phyloP scores from a whole-genome alignment of 1,140 invertebrate genomes.

The Drosophila kepulauana region DNA sequence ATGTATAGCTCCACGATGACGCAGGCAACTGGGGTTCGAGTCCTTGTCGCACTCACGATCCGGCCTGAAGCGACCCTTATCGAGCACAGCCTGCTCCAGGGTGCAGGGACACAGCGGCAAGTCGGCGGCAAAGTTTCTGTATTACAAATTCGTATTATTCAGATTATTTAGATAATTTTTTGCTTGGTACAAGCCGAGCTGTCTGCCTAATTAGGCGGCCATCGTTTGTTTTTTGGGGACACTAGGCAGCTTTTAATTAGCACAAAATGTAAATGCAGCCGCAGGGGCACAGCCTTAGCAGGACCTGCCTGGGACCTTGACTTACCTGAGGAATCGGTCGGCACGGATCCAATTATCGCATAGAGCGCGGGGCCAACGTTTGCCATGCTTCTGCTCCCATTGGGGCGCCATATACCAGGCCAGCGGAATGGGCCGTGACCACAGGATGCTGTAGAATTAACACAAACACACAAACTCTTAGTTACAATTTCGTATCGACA shows the following conservation, averaged over 20 bases:
- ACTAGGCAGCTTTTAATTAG: slow-evolving; percentile 69
- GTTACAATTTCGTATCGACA: neutral
- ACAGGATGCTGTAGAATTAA: slow-evolving; percentile 88
- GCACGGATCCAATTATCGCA: slow-evolving; percentile 95
- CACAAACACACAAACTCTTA: slow-evolving; percentile 27
- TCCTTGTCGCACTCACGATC: slow-evolving; percentile 97
- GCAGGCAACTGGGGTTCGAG: slow-evolving; percentile 94
- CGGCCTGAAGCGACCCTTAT: slow-evolving; percentile 96
- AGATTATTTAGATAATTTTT: slow-evolving; percentile 1
- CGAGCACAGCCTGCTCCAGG: slow-evolving; percentile 94
- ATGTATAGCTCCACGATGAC: slow-evolving; percentile 94
- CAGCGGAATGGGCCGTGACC: slow-evolving; percentile 96
- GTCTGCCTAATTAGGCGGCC: slow-evolving; percentile 53
- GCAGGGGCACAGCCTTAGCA: neutral
- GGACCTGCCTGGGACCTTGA: neutral
- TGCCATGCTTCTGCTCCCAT: slow-evolving; percentile 92
- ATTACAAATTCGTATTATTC: slow-evolving; percentile 55
- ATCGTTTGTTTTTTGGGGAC: neutral
- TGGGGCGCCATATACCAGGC: slow-evolving; percentile 96
- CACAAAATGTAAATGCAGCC: slow-evolving; percentile 56
- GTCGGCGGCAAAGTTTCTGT: slow-evolving; percentile 94
- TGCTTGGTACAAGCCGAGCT: neutral
- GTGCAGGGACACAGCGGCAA: slow-evolving; percentile 96
- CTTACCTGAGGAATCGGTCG: slow-evolving; percentile 90
- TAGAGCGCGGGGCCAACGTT: slow-evolving; percentile 91